Evolutionary conservation across 2,797 vertebrate species (phyloP), one percentile per base, ranked within the genome.

Genomic region (Astyanax mexicanus): DNA sequence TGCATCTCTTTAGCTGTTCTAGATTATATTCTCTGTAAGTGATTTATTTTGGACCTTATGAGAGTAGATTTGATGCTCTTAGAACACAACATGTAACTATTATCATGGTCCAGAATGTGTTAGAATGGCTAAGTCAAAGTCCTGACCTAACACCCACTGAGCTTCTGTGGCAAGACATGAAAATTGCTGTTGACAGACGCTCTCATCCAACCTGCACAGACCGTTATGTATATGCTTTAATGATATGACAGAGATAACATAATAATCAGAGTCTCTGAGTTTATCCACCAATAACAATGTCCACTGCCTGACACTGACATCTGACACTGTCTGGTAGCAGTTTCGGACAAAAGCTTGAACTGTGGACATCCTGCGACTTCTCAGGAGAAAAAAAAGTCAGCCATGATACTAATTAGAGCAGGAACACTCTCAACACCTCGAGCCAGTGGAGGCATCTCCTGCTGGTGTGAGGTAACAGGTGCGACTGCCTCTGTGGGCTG

Each of bases 401-500:
- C 15, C 32, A 62, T 69, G 67, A 15, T 77, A 78, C 78, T 78
- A 80, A 83, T 83, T 80, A 83, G 62, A 78, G 66, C 45, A 25
- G 35, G 68, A 74, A 54, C 4, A 19, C 10, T 70, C 52, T 71
- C 29, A 58, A 55, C 64, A 73, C 45, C 27, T 49, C 62, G 10
- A 58, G 52, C 74, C 78, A 57, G 13, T 32, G 23, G 61, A 58
- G 62, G 54, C 5, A n/a, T 32, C 45, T 76, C 60, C 15, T 29
- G 27, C 64, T 58, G 21, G 45, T 45, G 66, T 52, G 62, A 23
- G 35, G 73, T 58, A 52, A n/a, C 47, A 77, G 81, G 75, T 83
- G 74, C 76, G 67, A 37, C 51, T 66, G 15, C 58, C 54, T 55
- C 65, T 70, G 73, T 52, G 49, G 40, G 42, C 45, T n/a, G 35